phyloP scores from a whole-genome alignment of 2,888 invertebrate genomes.

The Leptopterna dolabrata region DNA sequence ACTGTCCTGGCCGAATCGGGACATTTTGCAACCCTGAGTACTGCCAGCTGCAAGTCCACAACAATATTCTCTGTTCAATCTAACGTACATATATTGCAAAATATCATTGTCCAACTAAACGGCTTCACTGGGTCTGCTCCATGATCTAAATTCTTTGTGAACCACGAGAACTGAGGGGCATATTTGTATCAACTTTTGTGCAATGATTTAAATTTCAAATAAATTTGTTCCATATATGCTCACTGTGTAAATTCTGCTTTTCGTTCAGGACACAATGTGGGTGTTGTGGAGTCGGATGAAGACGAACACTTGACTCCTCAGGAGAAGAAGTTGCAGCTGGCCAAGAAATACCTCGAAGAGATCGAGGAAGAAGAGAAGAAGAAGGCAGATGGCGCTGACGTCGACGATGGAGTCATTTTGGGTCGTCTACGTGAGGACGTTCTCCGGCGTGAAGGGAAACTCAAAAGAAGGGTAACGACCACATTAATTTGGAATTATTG shows the following conservation, averaged over 20 bases:
- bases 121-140: no score
- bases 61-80: no score
- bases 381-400: slow-evolving; percentile 72
- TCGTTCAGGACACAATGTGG: background rate
- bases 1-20: no score
- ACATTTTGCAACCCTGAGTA: no score
- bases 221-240: no score
- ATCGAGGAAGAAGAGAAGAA: slow-evolving; percentile 84
- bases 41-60: no score
- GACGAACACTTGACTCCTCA: slow-evolving; percentile 79
- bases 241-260: background rate
- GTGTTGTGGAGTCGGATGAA: slow-evolving; percentile 60
- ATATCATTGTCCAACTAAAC: no score
- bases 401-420: slow-evolving; percentile 76
- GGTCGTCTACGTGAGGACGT: slow-evolving; percentile 85
- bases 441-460: slow-evolving; percentile 85
- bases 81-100: no score
- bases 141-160: no score
- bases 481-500: background rate
- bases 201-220: no score
- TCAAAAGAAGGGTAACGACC: slow-evolving; percentile 72
- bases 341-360: slow-evolving; percentile 89
- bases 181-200: no score
- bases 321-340: slow-evolving; percentile 88
- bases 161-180: no score